Percentiles rank a stretch among this genome's conserved stretches.
Evolutionary conservation across 2,888 invertebrate species (phyloP).

Genomic region (Tolmerus cingulatus): DNA sequence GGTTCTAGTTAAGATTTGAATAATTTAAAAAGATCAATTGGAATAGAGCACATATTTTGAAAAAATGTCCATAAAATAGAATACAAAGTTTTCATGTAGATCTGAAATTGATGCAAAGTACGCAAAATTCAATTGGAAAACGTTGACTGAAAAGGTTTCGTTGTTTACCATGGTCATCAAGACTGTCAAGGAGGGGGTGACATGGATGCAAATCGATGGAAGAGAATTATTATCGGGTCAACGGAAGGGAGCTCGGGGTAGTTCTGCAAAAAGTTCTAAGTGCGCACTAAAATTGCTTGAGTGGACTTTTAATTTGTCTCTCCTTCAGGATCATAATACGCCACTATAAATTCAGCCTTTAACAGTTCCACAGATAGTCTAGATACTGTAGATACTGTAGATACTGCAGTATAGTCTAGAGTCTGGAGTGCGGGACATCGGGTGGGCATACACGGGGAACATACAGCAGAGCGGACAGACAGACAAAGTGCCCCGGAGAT

Average conservation of each 20-base stretch:
- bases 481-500: constrained; percentile 1
- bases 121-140: background rate
- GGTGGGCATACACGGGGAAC: background rate
- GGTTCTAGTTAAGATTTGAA: background rate
- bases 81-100: background rate
- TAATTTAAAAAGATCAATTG: background rate
- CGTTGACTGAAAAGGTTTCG: background rate
- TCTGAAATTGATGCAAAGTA: background rate
- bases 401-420: background rate
- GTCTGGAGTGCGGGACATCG: background rate
- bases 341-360: constrained; percentile 24
- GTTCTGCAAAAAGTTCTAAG: background rate
- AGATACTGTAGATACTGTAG: background rate
- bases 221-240: constrained; percentile 3
- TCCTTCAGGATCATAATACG: constrained; percentile 25
- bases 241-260: background rate
- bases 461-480: constrained; percentile 19
- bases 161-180: background rate
- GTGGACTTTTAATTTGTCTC: constrained; percentile 29
- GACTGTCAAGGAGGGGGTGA: background rate
- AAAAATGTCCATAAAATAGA: background rate
- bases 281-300: constrained; percentile 15
- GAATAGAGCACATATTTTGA: background rate
- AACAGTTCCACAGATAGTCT: constrained; percentile 1
- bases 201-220: background rate